Percentiles rank a stretch among this genome's conserved stretches.
These are phyloP conservation scores for Sparus aurata DNA, from an alignment of 2,797 vertebrate genomes.

Conservation along the genomic window DNA sequence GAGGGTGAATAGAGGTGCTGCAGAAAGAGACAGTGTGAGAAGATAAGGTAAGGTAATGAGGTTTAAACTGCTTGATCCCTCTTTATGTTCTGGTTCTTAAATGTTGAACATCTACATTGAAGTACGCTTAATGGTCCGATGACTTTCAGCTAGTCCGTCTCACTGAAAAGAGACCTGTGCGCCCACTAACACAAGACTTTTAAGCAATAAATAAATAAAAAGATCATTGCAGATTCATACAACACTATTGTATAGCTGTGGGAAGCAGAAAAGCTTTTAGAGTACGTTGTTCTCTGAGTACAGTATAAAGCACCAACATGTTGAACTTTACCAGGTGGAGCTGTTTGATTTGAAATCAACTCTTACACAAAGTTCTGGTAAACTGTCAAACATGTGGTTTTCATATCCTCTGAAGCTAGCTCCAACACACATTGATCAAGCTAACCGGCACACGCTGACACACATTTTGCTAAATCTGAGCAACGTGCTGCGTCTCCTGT, in stretches of 20 bases:
- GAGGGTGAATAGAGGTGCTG: too few relatives aligned
- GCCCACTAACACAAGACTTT: not conserved
- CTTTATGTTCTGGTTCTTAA: not conserved
- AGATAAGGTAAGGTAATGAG: not conserved
- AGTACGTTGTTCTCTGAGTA: not conserved
- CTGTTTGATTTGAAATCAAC: constrained; percentile 42
- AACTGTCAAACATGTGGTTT: constrained; percentile 62
- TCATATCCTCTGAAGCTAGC: constrained; percentile 51
- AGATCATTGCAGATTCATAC: not conserved
- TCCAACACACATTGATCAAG: constrained; percentile 45
- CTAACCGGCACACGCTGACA: constrained; percentile 28
- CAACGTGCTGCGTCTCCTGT: constrained; percentile 11
- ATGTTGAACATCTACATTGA: not conserved
- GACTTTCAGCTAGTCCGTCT: not conserved
- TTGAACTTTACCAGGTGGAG: constrained; percentile 15
- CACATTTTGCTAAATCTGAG: constrained; percentile 6
- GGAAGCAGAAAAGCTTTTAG: not conserved
- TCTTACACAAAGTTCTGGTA: constrained; percentile 28
- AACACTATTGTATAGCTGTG: not conserved
- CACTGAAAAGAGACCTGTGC: not conserved
- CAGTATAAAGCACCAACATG: constrained; percentile 5
- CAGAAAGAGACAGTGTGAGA: too few relatives aligned
- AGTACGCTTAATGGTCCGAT: not conserved
- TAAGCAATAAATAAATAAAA: not conserved
- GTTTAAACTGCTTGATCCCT: not conserved